Base-by-base conservation (phyloP, 2,113 vertebrate genomes). In the Cebus imitator region DNA sequence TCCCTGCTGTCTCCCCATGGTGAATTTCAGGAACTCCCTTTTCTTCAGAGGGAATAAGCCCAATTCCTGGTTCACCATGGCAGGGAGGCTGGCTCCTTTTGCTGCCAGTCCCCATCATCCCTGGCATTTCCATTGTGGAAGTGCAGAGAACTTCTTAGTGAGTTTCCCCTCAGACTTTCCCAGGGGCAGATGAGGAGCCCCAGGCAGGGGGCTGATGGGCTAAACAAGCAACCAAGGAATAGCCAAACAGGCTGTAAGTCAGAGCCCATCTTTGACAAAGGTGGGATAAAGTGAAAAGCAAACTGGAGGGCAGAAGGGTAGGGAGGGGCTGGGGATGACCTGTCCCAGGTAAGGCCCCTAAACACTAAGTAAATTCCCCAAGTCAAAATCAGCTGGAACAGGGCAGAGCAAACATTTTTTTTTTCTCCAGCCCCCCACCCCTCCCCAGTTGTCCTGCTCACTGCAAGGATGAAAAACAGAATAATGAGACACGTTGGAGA, bases 381-480 rank as follows among this genome's bases (percentile, higher is more conserved):
- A 98, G 52, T 0, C 0, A 85, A 98, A 93, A 45, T 52, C 0
- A 2, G 91, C 68, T 30, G 23, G 85, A 55, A 61, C 20, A 84
- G 86, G 32, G 40, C 30, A 94, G 90, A 95, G 66, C 25, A 92
- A 79, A 95, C 55, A 23, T 73, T 93, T 93, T 84, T 91, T 91
- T 90, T 83, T 84, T 13, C 30, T 27, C 27, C 52, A 4, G 17
- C 57, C 37, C 61, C 23, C 89, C 43, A 82, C 75, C n/a, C 76
- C 96, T 86, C 50, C 50, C 94, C 83, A n/a, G 30, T 91, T 75
- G 91, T 83, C 82, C 81, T 88, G 57, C 52, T 86, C 81, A 87
- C 96, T 96, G 78, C 58, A 94, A 97, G 90, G 78, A 96, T 94
- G 94, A 93, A 98, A 98, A 98, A 89, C 97, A 95, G 87, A 97